phyloP scores from a whole-genome alignment of 2,113 vertebrate genomes.

The Gadus macrocephalus region DNA sequence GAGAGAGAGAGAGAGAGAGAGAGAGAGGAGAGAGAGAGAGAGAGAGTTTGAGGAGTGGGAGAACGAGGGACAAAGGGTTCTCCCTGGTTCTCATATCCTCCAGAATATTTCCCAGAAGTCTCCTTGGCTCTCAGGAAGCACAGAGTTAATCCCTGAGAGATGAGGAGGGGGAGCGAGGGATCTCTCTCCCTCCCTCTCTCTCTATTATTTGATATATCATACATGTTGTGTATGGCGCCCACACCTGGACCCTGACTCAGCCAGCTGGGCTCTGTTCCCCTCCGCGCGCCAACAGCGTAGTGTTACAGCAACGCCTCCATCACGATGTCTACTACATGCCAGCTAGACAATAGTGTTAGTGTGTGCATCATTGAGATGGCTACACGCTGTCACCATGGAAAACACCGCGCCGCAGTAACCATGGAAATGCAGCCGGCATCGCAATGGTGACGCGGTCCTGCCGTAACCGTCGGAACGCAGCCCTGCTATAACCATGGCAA shows the following conservation, averaged over 20 bases:
- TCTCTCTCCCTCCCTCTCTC: background rate
- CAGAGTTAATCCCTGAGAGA: conserved; percentile 5
- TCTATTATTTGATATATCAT: background rate
- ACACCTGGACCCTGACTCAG: too few species aligned
- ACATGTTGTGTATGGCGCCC: too few species aligned
- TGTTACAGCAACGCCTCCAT: too few species aligned
- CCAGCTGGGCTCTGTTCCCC: too few species aligned
- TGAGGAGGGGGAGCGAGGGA: background rate
- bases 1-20: background rate
- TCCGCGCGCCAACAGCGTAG: too few species aligned
- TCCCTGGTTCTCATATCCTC: background rate
- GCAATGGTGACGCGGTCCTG: too few species aligned
- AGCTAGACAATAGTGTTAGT: too few species aligned
- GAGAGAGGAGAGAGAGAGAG: background rate
- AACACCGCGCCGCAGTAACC: background rate
- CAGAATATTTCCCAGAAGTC: conserved; percentile 9
- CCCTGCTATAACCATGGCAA: background rate
- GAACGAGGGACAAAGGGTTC: background rate
- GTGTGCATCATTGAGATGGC: too few species aligned
- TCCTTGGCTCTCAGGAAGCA: background rate
- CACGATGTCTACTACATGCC: too few species aligned
- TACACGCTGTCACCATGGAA: background rate
- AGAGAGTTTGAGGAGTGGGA: background rate
- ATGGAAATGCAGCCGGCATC: too few species aligned
- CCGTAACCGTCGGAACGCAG: too few species aligned